phyloP scores from a whole-genome alignment of 2,113 vertebrate species.

The Pedetes capensis region DNA sequence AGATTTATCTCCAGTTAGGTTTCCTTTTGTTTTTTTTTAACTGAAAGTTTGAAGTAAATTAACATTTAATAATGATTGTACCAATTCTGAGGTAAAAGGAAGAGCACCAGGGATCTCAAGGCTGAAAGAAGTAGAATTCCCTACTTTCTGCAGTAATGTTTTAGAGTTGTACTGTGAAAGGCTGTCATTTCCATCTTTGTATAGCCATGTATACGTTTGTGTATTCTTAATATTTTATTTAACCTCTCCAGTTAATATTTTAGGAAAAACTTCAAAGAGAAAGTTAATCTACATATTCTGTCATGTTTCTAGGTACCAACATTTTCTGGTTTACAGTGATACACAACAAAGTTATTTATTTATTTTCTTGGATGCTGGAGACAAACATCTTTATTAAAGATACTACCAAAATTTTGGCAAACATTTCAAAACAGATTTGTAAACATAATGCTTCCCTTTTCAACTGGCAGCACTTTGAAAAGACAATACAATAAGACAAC shows the following conservation, averaged over 20 bases:
- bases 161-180: background rate
- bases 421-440: conserved; percentile 82
- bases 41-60: conserved; percentile 21
- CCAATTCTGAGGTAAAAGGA: conserved; percentile 60
- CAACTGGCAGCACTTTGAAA: conserved; percentile 83
- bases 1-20: conserved; percentile 11
- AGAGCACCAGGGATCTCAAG: conserved; percentile 63
- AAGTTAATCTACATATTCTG: background rate
- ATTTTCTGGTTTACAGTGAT: conserved; percentile 74
- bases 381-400: conserved; percentile 79
- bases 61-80: conserved; percentile 60
- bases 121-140: conserved; percentile 37
- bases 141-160: background rate
- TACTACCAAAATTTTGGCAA: conserved; percentile 83
- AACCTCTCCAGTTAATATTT: background rate
- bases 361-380: conserved; percentile 75
- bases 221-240: background rate
- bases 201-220: background rate
- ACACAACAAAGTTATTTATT: conserved; percentile 53
- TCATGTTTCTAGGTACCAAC: background rate
- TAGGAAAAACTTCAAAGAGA: background rate
- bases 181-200: background rate
- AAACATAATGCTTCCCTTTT: conserved; percentile 87
- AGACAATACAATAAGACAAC: conserved; percentile 75
- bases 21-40: conserved; percentile 22